phyloP scores from a whole-genome alignment of 2,113 vertebrate species.

The Cyanoderma ruficeps region DNA sequence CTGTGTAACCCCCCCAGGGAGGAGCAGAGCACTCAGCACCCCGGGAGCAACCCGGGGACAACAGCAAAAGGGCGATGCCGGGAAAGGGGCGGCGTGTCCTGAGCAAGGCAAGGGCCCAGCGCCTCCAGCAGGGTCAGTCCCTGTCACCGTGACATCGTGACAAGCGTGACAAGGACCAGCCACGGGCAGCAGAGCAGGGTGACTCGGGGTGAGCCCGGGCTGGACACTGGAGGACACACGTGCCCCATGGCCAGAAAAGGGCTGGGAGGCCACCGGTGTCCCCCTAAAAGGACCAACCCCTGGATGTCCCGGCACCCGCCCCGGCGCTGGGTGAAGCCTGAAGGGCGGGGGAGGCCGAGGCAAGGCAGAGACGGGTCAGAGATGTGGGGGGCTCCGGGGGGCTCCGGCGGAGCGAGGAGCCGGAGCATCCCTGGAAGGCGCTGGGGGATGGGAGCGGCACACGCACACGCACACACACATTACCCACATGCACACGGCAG shows the following conservation, averaged over 20 bases:
- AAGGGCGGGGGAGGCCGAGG: background rate
- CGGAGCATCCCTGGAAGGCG: background rate
- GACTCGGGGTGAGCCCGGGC: accelerated
- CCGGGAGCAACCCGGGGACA: background rate
- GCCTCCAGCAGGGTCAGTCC: background rate
- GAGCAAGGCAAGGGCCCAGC: accelerated
- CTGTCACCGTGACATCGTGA: accelerated
- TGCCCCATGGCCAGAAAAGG: background rate
- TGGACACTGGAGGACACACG: accelerated
- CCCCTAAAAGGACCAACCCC: background rate
- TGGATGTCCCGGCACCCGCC: accelerated
- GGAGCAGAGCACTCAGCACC: background rate
- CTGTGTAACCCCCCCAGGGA: background rate
- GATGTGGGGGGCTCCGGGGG: background rate
- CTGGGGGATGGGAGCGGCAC: slow-evolving; percentile 32
- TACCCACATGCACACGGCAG: slow-evolving; percentile 55
- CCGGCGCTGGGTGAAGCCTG: background rate
- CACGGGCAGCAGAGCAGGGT: background rate
- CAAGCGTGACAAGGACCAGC: accelerated
- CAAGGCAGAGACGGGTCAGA: background rate
- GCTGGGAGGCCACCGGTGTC: background rate
- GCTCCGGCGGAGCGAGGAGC: background rate
- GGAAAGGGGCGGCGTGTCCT: background rate
- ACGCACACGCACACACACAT: slow-evolving; percentile 39
- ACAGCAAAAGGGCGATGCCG: accelerated